Base-by-base conservation (phyloP, 2,113 vertebrate genomes). In the Trogon melanurus region DNA sequence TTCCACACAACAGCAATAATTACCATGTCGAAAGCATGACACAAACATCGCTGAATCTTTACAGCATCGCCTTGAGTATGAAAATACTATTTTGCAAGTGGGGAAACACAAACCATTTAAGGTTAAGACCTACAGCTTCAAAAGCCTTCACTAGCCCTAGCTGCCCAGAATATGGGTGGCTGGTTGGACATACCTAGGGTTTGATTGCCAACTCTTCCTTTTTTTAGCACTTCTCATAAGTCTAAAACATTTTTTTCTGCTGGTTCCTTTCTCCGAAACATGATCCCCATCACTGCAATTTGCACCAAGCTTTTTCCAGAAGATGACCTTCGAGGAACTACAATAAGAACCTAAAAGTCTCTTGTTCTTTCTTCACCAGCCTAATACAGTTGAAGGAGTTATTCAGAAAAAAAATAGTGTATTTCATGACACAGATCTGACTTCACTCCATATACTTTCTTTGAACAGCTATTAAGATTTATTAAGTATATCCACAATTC, bases 1-100 rank as follows among this genome's bases (percentile, higher is more conserved):
- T 70, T 79, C 88, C 75, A 53, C 79, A 91, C 92, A 93, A 50
- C 72, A 96, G 62, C 75, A 94, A 88, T 54, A 96, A 96, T 93
- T 81, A 92, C 61, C 84, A 26, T 54, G 58, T 93, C 5, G 0
- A 66, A 18, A 93, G 88, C 82, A 83, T 4, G 23, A 71, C 67
- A 96, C 79, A 95, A 95, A 89, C 95, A 79, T 79, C 17, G 0
- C 53, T 92, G 91, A 88, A 66, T 74, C 79, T 82, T 66, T 73
- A 45, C 92, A 91, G 86, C 62, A 62, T 15, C 6, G 17, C 57
- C 5, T 1, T 51, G 85, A 73, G 32, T 78, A 80, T 60, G 61
- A 70, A 89, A 91, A 73, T 38, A 66, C 1, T 89, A 17, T 91
- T 91, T 90, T 88, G 83, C 22, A 83, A 67, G 53, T 27, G 23